Percentiles rank a stretch among this genome's conserved stretches.
phyloP scores from a whole-genome alignment of 1,140 invertebrate species.

The Drosophila simulans region DNA sequence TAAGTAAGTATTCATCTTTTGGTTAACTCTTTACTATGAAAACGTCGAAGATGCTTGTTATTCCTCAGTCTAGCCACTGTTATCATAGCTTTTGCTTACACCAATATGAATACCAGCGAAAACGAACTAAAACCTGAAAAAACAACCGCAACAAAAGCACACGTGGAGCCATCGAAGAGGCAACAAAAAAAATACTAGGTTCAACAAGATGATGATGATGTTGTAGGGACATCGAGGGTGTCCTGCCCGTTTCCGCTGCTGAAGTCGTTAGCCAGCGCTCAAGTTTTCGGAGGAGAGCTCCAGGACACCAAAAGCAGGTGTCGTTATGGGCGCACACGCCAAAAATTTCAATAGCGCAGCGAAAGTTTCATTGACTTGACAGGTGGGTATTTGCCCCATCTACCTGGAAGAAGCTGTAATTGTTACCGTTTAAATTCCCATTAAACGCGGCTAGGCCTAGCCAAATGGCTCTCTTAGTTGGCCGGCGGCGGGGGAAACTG shows the following conservation, averaged over 20 bases:
- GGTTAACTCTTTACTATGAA: not conserved
- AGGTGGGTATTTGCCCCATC: slow-evolving; percentile 35
- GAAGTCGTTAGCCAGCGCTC: slow-evolving; percentile 28
- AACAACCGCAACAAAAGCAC: slow-evolving; percentile 13
- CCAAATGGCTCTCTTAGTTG: slow-evolving; percentile 36
- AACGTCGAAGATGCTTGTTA: slow-evolving; percentile 25
- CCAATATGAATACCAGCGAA: slow-evolving; percentile 37
- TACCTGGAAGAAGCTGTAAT: slow-evolving; percentile 53
- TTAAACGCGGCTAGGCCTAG: slow-evolving; percentile 61
- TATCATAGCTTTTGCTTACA: slow-evolving; percentile 46
- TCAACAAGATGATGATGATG: slow-evolving; percentile 59
- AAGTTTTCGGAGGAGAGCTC: slow-evolving; percentile 41
- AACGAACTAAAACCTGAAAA: slow-evolving; percentile 6
- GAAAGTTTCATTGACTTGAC: slow-evolving; percentile 79
- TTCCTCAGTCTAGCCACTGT: slow-evolving; percentile 53
- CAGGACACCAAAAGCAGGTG: slow-evolving; percentile 52
- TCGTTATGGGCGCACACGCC: slow-evolving; percentile 43
- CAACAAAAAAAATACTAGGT: slow-evolving; percentile 18
- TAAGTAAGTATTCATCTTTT: too few relatives aligned
- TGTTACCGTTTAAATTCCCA: slow-evolving; percentile 82
- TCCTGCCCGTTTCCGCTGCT: slow-evolving; percentile 19
- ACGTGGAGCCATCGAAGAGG: slow-evolving; percentile 26
- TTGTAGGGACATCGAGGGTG: slow-evolving; percentile 56
- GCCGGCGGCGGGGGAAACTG: slow-evolving; percentile 21
- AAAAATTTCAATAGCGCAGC: slow-evolving; percentile 69